These are phyloP conservation scores for Papilio helenus DNA, from an alignment of 1,140 invertebrate genomes.

Conservation along the genomic window DNA sequence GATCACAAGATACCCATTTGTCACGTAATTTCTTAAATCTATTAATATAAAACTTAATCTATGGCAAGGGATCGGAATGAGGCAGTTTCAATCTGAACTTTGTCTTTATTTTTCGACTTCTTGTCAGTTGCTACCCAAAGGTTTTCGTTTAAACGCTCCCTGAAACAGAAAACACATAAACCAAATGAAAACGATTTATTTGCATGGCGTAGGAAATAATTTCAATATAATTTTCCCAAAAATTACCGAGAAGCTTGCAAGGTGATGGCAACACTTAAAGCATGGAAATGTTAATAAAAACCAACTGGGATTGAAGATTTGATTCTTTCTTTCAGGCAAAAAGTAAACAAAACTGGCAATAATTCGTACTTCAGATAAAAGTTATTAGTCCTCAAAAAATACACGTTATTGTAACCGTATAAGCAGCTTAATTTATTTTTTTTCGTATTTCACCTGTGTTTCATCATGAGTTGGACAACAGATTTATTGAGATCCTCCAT, in stretches of 20 bases:
- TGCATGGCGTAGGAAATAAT: too few relatives aligned
- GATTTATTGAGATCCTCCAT: slow-evolving; percentile 70
- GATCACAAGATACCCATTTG: slow-evolving; percentile 24
- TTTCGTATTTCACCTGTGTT: slow-evolving; percentile 50
- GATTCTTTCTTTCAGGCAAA: too few relatives aligned
- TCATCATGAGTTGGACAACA: slow-evolving; percentile 53
- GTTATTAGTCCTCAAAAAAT: too few relatives aligned
- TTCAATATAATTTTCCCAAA: too few relatives aligned
- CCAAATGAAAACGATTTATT: background rate
- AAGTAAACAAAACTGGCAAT: too few relatives aligned
- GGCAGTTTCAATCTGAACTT: slow-evolving; percentile 44
- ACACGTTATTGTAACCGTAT: background rate
- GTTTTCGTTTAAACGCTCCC: slow-evolving; percentile 52
- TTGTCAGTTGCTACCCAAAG: slow-evolving; percentile 60
- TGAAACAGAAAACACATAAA: slow-evolving; percentile 47
- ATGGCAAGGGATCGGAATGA: slow-evolving; percentile 64
- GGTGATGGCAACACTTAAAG: too few relatives aligned
- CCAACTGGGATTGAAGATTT: too few relatives aligned
- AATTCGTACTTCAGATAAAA: too few relatives aligned
- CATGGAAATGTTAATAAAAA: too few relatives aligned
- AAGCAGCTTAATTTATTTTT: background rate
- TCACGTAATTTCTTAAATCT: slow-evolving; percentile 19
- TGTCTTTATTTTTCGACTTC: slow-evolving; percentile 54
- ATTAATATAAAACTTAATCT: slow-evolving; percentile 51
- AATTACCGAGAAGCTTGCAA: too few relatives aligned